Conservation (phyloP, 1,140 invertebrate species). For the Penaeus chinensis region DNA sequence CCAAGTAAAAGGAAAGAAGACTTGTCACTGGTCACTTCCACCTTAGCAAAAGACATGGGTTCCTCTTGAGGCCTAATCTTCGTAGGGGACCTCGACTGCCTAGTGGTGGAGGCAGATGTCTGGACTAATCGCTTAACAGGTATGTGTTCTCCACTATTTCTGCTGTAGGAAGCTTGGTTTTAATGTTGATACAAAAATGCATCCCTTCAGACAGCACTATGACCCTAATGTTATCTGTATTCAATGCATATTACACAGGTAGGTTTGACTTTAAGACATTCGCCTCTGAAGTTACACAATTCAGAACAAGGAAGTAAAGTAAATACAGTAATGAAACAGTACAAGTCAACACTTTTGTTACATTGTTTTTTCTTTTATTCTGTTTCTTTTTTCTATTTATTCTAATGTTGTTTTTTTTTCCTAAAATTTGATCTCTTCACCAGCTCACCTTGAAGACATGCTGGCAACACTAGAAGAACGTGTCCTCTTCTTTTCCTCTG, state of each 20-base stretch:
- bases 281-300: no score
- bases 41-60: background rate
- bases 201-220: background rate
- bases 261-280: no score
- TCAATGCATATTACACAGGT: no score
- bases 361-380: background rate
- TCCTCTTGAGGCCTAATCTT: slow-evolving; percentile 47
- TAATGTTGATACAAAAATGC: background rate
- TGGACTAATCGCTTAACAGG: slow-evolving; percentile 42
- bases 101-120: background rate
- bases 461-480: slow-evolving; percentile 59
- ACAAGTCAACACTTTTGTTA: background rate
- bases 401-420: background rate
- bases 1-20: slow-evolving; percentile 67
- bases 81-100: slow-evolving; percentile 51
- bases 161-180: background rate
- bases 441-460: slow-evolving; percentile 32
- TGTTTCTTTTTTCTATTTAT: background rate
- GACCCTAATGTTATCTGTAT: no score
- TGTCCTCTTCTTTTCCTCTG: slow-evolving; percentile 49
- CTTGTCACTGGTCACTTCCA: slow-evolving; percentile 44
- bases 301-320: no score
- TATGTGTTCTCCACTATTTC: slow-evolving; percentile 41
- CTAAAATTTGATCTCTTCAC: background rate
- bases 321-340: background rate